Evolutionary conservation across 2,888 invertebrate genomes (phyloP).

Genomic region (Plusia festucae): DNA sequence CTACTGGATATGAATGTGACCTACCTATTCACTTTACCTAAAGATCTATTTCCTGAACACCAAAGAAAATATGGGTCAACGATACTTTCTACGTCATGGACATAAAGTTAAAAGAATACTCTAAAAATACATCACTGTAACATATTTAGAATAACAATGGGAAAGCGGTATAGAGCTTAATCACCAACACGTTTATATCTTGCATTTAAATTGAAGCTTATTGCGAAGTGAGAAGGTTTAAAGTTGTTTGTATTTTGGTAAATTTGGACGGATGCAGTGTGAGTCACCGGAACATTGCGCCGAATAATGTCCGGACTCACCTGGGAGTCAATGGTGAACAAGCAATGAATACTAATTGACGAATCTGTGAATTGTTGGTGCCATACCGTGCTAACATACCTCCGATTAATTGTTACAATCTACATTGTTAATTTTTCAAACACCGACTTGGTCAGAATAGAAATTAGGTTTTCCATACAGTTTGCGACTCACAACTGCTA

Average conservation of each 20-base stretch:
- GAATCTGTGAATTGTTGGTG: constrained; percentile 54
- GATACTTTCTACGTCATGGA: constrained; percentile 66
- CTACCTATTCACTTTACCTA: not conserved
- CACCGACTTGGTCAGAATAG: constrained; percentile 52
- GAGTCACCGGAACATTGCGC: constrained; percentile 84
- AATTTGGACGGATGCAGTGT: constrained; percentile 69
- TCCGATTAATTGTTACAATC: constrained; percentile 60
- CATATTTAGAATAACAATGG: constrained; percentile 78
- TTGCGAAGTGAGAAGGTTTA: constrained; percentile 42
- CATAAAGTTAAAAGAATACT: constrained; percentile 67
- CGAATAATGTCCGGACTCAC: constrained; percentile 78
- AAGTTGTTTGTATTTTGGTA: constrained; percentile 31
- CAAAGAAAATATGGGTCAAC: constrained; percentile 72
- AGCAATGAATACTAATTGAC: constrained; percentile 74
- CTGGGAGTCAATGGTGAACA: constrained; percentile 69
- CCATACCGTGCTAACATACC: constrained; percentile 61
- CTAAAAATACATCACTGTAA: constrained; percentile 70
- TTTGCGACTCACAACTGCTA: constrained; percentile 29
- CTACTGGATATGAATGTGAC: not conserved
- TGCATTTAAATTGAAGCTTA: constrained; percentile 37
- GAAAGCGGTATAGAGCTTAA: constrained; percentile 61
- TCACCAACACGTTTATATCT: constrained; percentile 33
- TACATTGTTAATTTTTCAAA: constrained; percentile 63
- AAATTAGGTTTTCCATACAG: constrained; percentile 45
- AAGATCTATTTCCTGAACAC: constrained; percentile 28